These are phyloP conservation scores for Apodemus speciosus DNA, from an alignment of 2,113 vertebrate species.

Conservation along the genomic window DNA sequence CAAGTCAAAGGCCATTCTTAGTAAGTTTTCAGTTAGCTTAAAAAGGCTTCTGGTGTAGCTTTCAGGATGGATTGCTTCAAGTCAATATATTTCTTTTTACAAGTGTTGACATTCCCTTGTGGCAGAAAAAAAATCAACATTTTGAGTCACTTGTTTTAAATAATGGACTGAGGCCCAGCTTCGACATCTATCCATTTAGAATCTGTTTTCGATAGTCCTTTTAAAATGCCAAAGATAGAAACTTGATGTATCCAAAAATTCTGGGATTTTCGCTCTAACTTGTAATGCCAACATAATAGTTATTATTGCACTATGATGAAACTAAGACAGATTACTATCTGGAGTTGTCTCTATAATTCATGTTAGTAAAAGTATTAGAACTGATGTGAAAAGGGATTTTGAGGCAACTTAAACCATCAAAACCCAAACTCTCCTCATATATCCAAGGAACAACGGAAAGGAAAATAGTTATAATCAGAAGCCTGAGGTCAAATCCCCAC, in stretches of 20 bases:
- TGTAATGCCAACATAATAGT: conserved; percentile 62
- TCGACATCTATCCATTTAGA: conserved; percentile 72
- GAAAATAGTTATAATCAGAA: conserved; percentile 65
- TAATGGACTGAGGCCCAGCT: conserved; percentile 70
- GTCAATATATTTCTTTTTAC: conserved; percentile 59
- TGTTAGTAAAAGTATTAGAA: conserved; percentile 72
- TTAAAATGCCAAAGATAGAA: conserved; percentile 14
- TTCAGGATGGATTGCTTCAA: conserved; percentile 12
- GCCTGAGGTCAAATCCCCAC: conserved; percentile 63
- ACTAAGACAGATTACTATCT: conserved; percentile 71
- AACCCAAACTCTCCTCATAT: conserved; percentile 40
- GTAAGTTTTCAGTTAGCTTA: conserved; percentile 70
- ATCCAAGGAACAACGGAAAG: background rate
- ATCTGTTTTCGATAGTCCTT: conserved; percentile 61
- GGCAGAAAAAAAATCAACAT: conserved; percentile 64
- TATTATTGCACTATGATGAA: conserved; percentile 78
- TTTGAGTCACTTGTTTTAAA: conserved; percentile 73
- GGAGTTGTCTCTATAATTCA: conserved; percentile 72
- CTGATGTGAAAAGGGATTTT: conserved; percentile 32
- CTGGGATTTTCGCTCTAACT: background rate
- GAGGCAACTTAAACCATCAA: conserved; percentile 54
- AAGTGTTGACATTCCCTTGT: conserved; percentile 58
- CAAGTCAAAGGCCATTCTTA: conserved; percentile 77
- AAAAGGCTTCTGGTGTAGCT: conserved; percentile 78
- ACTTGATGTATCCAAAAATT: conserved; percentile 74